These are phyloP conservation scores for Drosophila rhopaloa DNA, from an alignment of 1,140 invertebrate genomes.

Conservation along the genomic window DNA sequence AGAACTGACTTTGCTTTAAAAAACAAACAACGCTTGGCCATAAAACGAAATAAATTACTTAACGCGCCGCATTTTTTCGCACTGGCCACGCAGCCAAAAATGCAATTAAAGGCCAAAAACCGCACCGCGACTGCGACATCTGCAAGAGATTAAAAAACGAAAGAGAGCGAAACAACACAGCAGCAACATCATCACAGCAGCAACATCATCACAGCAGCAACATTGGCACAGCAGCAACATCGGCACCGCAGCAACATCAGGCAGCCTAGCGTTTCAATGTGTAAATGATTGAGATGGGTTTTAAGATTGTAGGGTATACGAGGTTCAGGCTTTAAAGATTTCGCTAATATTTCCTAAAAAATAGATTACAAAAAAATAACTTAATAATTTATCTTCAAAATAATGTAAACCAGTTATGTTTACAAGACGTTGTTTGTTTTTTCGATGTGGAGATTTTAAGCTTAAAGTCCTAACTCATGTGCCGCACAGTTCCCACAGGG, in stretches of 20 bases:
- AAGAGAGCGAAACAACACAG: conserved; percentile 17
- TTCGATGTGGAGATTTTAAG: not conserved
- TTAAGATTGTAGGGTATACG: conserved; percentile 17
- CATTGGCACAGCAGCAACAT: not conserved
- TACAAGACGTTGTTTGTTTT: not conserved
- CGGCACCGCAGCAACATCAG: conserved; percentile 14
- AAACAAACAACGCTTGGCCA: conserved; percentile 44
- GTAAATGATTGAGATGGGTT: conserved; percentile 55
- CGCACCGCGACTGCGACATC: conserved; percentile 55
- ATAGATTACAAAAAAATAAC: not conserved
- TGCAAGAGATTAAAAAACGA: conserved; percentile 63
- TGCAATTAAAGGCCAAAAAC: conserved; percentile 67
- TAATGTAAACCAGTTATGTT: not conserved
- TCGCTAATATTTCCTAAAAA: not conserved
- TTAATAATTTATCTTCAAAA: not conserved
- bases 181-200: conserved; percentile 7
- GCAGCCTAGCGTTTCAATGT: conserved; percentile 29
- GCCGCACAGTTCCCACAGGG: not conserved
- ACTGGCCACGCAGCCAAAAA: conserved; percentile 52
- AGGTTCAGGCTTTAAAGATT: not conserved
- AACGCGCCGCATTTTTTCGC: conserved; percentile 60
- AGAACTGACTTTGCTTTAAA: conserved; percentile 28
- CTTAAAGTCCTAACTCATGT: not conserved
- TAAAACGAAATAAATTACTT: conserved; percentile 67
- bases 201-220: conserved; percentile 9